Evolutionary conservation across 2,797 vertebrate species (phyloP).

Genomic region (Pempheris klunzingeri): DNA sequence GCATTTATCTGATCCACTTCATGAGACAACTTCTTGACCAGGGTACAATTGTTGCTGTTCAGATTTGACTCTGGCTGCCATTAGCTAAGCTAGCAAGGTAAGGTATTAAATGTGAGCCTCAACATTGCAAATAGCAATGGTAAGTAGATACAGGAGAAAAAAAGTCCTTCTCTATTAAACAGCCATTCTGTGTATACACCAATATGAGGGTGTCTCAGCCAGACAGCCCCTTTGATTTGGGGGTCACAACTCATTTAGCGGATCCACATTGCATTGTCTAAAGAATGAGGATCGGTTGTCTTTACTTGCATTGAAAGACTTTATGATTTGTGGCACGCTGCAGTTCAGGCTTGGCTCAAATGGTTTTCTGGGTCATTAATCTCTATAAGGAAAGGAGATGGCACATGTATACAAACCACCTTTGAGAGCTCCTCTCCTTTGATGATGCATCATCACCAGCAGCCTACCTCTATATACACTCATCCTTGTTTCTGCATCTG

Average conservation of each 20-base stretch:
- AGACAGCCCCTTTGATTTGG: slow-evolving; percentile 20
- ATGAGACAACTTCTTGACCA: background rate
- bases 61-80: background rate
- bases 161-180: background rate
- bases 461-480: slow-evolving; percentile 21
- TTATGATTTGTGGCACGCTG: slow-evolving; percentile 44
- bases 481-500: slow-evolving; percentile 41
- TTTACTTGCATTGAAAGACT: slow-evolving; percentile 30
- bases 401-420: slow-evolving; percentile 35
- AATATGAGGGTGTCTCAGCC: background rate
- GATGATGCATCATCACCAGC: slow-evolving; percentile 47
- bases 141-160: background rate
- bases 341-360: slow-evolving; percentile 40
- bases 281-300: slow-evolving; percentile 34
- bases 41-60: background rate
- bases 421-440: slow-evolving; percentile 18
- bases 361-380: slow-evolving; percentile 60
- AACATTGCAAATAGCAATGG: too few species aligned
- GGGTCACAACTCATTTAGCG: slow-evolving; percentile 40
- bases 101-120: background rate
- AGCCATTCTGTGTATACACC: slow-evolving; percentile 7
- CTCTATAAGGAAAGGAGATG: slow-evolving; percentile 58
- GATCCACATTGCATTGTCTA: slow-evolving; percentile 42
- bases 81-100: background rate
- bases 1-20: background rate